These are phyloP conservation scores for Cacoxenus indagator DNA, from an alignment of 2,888 invertebrate species.

Conservation along the genomic window DNA sequence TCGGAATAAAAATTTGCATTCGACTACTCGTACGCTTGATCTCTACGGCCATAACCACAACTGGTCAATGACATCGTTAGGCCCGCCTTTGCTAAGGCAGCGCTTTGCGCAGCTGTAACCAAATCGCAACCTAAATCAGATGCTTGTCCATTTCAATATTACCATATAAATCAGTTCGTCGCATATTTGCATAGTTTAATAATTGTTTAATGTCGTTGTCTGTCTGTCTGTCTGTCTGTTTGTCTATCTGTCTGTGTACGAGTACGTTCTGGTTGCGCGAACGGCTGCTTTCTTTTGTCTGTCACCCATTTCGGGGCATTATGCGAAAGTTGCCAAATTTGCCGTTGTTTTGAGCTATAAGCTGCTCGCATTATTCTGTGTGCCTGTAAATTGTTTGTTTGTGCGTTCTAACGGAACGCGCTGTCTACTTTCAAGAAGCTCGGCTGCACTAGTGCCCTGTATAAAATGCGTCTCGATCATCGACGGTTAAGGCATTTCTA, in stretches of 20 bases:
- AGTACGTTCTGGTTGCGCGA: background rate
- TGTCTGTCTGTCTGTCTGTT: background rate
- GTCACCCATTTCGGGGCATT: background rate
- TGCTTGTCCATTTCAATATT: background rate
- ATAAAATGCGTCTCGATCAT: conserved; percentile 57
- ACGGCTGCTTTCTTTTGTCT: background rate
- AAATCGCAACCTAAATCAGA: background rate
- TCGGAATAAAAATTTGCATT: background rate
- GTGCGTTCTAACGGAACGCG: conserved; percentile 6
- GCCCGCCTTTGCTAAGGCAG: too few species aligned
- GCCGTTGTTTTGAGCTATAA: background rate
- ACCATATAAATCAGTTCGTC: conserved; percentile 43
- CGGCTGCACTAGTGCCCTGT: conserved; percentile 34
- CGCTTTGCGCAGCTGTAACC: background rate
- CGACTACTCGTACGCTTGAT: background rate
- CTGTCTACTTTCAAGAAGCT: background rate
- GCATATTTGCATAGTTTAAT: conserved; percentile 56
- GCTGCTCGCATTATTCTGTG: background rate
- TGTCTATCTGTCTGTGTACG: background rate
- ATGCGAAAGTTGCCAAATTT: conserved; percentile 5
- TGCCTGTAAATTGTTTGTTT: background rate
- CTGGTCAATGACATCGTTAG: background rate
- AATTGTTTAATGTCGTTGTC: conserved; percentile 41
- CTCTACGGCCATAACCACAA: conserved; percentile 11
- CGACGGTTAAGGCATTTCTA: conserved; percentile 50